A percentile compares a stretch with the other conserved stretches of the same genome.
Evolutionary conservation across 2,113 vertebrate genomes (phyloP).

Genomic region (Monopterus albus): DNA sequence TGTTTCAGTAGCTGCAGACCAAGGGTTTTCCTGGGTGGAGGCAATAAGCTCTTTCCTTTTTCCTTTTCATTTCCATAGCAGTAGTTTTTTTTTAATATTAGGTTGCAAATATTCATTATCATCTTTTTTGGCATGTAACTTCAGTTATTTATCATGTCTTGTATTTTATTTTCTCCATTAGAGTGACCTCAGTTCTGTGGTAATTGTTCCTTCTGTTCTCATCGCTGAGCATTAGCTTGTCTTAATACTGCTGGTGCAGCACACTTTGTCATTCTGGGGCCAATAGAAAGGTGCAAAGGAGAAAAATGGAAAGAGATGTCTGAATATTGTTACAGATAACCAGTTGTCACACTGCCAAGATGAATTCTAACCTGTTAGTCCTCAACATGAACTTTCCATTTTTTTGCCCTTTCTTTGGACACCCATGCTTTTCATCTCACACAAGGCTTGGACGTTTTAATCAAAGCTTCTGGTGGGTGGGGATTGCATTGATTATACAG

Average conservation of each 20-base stretch:
- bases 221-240: conserved; percentile 86
- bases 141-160: conserved; percentile 95
- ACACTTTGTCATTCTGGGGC: conserved; percentile 68
- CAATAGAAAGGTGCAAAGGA: conserved; percentile 76
- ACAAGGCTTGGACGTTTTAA: conserved; percentile 36
- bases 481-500: conserved; percentile 14
- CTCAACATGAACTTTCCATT: conserved; percentile 32
- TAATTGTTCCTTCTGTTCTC: conserved; percentile 94
- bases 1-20: conserved; percentile 10
- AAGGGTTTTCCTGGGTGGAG: conserved; percentile 47
- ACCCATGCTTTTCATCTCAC: conserved; percentile 63
- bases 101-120: conserved; percentile 72
- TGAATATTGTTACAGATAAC: neutral
- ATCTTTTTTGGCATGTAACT: conserved; percentile 94
- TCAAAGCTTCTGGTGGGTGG: conserved; percentile 37
- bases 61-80: conserved; percentile 55
- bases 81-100: conserved; percentile 54
- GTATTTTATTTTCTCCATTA: conserved; percentile 98
- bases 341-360: too few species aligned
- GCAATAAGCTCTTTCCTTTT: conserved; percentile 9
- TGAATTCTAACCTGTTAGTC: neutral
- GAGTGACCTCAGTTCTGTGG: conserved; percentile 99
- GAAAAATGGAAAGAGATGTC: conserved; percentile 39
- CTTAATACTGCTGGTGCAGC: conserved; percentile 56
- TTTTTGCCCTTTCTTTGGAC: conserved; percentile 61